Percentiles rank a stretch among this genome's conserved stretches.
These are phyloP conservation scores for Mycetomoellerius zeteki DNA, from an alignment of 1,140 invertebrate genomes.

Conservation along the genomic window DNA sequence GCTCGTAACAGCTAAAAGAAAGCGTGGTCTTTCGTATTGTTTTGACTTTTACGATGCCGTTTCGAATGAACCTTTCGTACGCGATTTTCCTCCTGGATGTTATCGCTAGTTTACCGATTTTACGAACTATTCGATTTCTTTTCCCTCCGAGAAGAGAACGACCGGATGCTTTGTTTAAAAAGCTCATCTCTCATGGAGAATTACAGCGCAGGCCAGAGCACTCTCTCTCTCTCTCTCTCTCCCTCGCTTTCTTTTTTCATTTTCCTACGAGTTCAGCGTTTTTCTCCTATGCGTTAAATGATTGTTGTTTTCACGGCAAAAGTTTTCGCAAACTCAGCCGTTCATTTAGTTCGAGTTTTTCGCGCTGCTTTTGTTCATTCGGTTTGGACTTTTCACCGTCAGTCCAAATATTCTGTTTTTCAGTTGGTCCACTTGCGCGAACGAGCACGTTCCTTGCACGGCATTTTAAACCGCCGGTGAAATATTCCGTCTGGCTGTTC, in stretches of 20 bases:
- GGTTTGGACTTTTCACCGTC: constrained; percentile 49
- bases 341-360: constrained; percentile 60
- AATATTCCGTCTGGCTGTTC: neutral
- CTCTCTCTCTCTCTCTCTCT: neutral
- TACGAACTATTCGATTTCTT: constrained; percentile 47
- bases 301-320: constrained; percentile 60
- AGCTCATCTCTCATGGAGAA: constrained; percentile 41
- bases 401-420: constrained; percentile 47
- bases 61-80: neutral
- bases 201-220: neutral
- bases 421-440: neutral
- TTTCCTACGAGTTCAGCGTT: constrained; percentile 64
- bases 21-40: neutral
- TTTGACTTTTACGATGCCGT: neutral
- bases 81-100: neutral
- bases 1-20: neutral
- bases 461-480: neutral
- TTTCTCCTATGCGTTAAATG: constrained; percentile 57
- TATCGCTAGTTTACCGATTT: constrained; percentile 30
- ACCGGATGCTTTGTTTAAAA: constrained; percentile 39
- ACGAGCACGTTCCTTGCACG: constrained; percentile 23
- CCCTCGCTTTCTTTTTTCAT: neutral
- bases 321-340: constrained; percentile 59
- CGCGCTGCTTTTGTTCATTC: constrained; percentile 53
- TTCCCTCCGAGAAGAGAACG: neutral